Base-by-base conservation (phyloP, 2,797 vertebrate genomes). In the Stomatorhinus walkeri region DNA sequence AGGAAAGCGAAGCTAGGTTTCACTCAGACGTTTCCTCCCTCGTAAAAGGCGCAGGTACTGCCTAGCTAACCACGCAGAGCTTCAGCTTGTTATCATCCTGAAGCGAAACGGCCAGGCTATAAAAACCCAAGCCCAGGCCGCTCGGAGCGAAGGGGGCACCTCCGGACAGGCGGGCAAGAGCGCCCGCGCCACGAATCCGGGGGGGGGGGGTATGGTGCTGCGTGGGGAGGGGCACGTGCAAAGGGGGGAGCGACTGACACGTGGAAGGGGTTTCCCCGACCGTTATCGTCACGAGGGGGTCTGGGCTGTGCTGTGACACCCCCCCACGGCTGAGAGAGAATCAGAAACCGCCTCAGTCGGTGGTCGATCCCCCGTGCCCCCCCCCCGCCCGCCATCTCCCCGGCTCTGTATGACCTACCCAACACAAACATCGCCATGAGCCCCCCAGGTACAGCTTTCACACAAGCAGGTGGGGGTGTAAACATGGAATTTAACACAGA, bases 151-250 rank as follows among this genome's bases (percentile, higher is more conserved):
- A 87, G 83, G 90, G 90, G 90, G 90, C 88, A 92, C 90, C 91
- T 92, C 92, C 94, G 94, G 94, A 94, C 93, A 95, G 91, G 92
- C 93, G 91, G 92, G 90, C 90, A 91, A 90, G 89, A 92, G 94
- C 2, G 8, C 46, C 48, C 32, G 22, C 4, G 5, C 22, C 10
- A 4, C 24, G 0, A n/a, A 22, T 46, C 81, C 6, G 4, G 1
- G 51, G 14, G 51, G 2, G 22, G 40, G 7, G 19, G 5, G 1
- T 5, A 43, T 19, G 40, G 9, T 6, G 22, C 48, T 12, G 7
- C 6, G 12, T 2, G 76, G 32, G 7, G 76, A 6, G 79, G 46
- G 43, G 5, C 40, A 48, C 19, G 3, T 12, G 10, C 19, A 46
- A 81, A 6, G 76, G n/a, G 76, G 12, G 10, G 5, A 54, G 79